These are phyloP conservation scores for Ligdia adustata DNA, from an alignment of 2,888 invertebrate species.

Conservation along the genomic window DNA sequence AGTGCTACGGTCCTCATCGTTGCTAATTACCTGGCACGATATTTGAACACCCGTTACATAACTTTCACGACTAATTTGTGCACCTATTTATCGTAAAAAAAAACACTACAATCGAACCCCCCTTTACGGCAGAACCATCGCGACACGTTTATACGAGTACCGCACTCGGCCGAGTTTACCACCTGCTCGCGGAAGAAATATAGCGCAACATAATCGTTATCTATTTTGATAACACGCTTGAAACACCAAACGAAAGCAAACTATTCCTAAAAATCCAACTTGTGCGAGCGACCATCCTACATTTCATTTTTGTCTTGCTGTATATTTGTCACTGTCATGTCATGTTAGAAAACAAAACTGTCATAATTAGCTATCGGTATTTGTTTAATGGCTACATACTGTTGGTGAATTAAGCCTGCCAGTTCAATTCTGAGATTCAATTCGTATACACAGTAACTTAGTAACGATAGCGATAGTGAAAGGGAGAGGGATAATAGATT, in stretches of 20 bases:
- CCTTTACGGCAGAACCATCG: slow-evolving; percentile 60
- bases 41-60: slow-evolving; percentile 73
- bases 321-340: slow-evolving; percentile 5
- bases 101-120: slow-evolving; percentile 60
- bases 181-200: slow-evolving; percentile 45
- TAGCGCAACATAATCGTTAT: slow-evolving; percentile 63
- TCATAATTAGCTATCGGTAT: background rate
- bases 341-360: too few relatives aligned
- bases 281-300: slow-evolving; percentile 13
- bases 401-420: too few relatives aligned
- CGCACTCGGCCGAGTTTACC: slow-evolving; percentile 37
- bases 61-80: slow-evolving; percentile 67
- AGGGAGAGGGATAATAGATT: too few relatives aligned
- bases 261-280: slow-evolving; percentile 43
- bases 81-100: slow-evolving; percentile 59
- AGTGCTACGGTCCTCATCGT: slow-evolving; percentile 94
- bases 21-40: slow-evolving; percentile 53
- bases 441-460: too few relatives aligned
- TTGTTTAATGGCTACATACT: too few relatives aligned
- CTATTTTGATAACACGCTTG: slow-evolving; percentile 72
- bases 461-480: too few relatives aligned
- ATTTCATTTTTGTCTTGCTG: background rate
- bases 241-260: slow-evolving; percentile 58
- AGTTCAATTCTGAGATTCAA: too few relatives aligned
- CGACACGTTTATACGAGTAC: slow-evolving; percentile 18